These are phyloP conservation scores for Patagioenas fasciata DNA, from an alignment of 2,113 vertebrate species.

Conservation along the genomic window DNA sequence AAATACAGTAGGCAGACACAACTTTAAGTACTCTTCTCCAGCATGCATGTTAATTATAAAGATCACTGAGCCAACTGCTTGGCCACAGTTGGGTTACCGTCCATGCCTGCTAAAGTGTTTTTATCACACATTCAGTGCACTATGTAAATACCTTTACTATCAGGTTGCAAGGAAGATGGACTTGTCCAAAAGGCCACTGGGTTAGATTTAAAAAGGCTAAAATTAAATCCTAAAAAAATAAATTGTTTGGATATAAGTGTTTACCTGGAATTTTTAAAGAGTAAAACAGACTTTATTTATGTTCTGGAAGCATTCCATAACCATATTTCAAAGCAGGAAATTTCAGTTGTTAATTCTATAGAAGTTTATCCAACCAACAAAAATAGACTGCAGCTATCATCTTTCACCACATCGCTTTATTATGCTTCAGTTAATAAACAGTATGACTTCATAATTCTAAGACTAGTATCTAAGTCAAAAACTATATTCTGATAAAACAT, in stretches of 20 bases:
- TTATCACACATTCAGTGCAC: conserved; percentile 78
- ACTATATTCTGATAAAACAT: not conserved
- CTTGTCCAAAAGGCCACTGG: conserved; percentile 99
- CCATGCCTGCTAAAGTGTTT: conserved; percentile 74
- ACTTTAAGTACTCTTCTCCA: conserved; percentile 28
- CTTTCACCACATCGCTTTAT: not conserved
- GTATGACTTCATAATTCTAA: not conserved
- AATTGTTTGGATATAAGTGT: conserved; percentile 62
- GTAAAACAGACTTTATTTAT: not conserved
- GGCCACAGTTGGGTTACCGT: conserved; percentile 66
- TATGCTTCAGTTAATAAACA: not conserved
- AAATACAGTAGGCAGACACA: not conserved
- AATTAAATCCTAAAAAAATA: conserved; percentile 97
- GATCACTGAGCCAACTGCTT: conserved; percentile 79
- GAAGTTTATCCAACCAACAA: not conserved
- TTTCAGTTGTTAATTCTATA: not conserved
- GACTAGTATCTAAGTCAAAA: not conserved
- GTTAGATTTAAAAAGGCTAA: conserved; percentile 99
- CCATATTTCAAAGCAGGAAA: not conserved
- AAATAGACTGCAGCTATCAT: not conserved
- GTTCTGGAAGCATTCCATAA: not conserved
- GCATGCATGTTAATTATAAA: conserved; percentile 72
- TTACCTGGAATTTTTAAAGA: conserved; percentile 29
- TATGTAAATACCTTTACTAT: conserved; percentile 90
- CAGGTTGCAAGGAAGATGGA: conserved; percentile 85